phyloP scores from a whole-genome alignment of 2,113 vertebrate genomes.

The Ptilorrhoa leucosticta region DNA sequence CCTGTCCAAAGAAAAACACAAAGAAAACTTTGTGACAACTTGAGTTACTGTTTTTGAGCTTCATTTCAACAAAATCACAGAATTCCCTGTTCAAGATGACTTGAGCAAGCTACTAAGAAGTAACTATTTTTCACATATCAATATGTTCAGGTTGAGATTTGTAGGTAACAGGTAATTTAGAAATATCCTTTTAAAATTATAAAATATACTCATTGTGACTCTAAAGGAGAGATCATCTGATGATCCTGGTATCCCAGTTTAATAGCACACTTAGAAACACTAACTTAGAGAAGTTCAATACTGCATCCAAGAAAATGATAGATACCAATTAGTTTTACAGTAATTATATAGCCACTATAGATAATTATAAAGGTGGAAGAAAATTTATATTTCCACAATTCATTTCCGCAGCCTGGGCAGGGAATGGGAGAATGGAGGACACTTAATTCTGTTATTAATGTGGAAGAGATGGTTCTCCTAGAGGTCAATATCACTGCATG shows the following conservation, averaged over 20 bases:
- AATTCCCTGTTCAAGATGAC: neutral
- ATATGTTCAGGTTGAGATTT: neutral
- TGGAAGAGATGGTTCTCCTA: neutral
- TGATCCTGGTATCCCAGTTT: neutral
- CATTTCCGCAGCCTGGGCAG: rapidly evolving
- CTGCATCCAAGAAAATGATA: neutral
- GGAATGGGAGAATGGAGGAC: neutral
- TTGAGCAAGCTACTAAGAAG: neutral
- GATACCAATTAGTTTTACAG: neutral
- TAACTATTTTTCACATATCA: neutral
- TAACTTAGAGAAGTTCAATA: neutral
- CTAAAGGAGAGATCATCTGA: neutral
- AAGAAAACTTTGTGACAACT: neutral
- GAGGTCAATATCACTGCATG: neutral
- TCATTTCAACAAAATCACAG: neutral
- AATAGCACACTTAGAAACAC: neutral
- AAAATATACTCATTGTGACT: neutral
- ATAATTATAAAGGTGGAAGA: neutral
- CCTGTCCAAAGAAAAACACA: neutral
- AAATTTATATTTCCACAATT: neutral
- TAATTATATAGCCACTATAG: neutral
- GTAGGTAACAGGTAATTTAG: neutral
- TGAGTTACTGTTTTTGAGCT: neutral
- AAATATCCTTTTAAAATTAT: neutral
- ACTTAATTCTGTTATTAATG: neutral